A percentile compares a stretch with the other conserved stretches of the same genome.
phyloP scores from a whole-genome alignment of 2,797 vertebrate species.

The Rhabdomys pumilio region DNA sequence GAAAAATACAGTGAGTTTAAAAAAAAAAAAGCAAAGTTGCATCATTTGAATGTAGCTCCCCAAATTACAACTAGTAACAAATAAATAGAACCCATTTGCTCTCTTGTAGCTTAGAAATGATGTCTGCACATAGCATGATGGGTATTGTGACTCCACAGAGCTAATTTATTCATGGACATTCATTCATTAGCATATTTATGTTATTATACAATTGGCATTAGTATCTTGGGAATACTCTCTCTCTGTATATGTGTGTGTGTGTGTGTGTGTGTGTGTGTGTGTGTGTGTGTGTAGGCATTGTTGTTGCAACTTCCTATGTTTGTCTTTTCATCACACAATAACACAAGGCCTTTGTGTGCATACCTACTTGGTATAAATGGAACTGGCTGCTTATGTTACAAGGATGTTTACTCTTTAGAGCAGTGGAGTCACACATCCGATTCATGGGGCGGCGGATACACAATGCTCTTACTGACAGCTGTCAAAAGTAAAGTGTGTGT shows the following conservation, averaged over 20 bases:
- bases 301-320: not conserved
- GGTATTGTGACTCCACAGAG: slow-evolving; percentile 70
- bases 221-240: slow-evolving; percentile 67
- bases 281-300: not conserved
- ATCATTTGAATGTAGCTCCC: not conserved
- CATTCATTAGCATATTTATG: slow-evolving; percentile 46
- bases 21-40: slow-evolving; percentile 69
- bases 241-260: not conserved
- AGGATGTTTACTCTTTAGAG: slow-evolving; percentile 71
- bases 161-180: slow-evolving; percentile 62
- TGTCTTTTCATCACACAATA: not conserved
- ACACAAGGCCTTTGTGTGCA: slow-evolving; percentile 22
- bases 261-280: not conserved
- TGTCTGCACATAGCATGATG: slow-evolving; percentile 54
- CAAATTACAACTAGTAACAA: slow-evolving; percentile 52
- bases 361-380: slow-evolving; percentile 34
- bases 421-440: slow-evolving; percentile 60
- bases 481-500: slow-evolving; percentile 57
- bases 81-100: slow-evolving; percentile 64
- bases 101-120: slow-evolving; percentile 42
- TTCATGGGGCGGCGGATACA: slow-evolving; percentile 42
- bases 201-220: slow-evolving; percentile 25
- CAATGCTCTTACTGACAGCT: slow-evolving; percentile 69
- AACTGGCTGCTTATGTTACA: slow-evolving; percentile 60
- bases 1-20: slow-evolving; percentile 81